These are phyloP conservation scores for Sthenelais limicola DNA, from an alignment of 2,888 invertebrate species.

Conservation along the genomic window DNA sequence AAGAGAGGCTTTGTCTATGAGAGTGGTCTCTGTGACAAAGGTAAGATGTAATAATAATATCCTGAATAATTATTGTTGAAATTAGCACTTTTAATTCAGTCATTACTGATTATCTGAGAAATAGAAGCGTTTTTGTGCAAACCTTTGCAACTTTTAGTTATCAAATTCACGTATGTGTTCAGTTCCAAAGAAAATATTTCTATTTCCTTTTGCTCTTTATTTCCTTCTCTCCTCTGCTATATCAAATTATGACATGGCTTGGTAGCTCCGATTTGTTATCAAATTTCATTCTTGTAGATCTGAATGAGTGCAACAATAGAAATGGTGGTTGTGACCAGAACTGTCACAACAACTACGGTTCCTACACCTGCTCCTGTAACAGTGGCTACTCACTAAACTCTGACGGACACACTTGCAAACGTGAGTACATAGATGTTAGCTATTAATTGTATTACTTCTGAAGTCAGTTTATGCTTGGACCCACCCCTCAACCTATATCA, in stretches of 20 bases:
- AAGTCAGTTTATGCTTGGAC: no score
- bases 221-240: no score
- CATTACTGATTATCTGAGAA: no score
- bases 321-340: conserved; percentile 34
- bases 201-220: no score
- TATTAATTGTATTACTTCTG: no score
- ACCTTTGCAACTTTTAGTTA: no score
- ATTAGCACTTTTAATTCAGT: no score
- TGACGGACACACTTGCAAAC: conserved; percentile 14
- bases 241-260: background rate
- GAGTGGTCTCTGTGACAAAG: background rate
- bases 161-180: background rate
- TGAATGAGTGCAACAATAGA: conserved; percentile 1
- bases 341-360: conserved; percentile 29
- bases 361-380: conserved; percentile 34
- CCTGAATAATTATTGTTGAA: no score
- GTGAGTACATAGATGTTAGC: conserved; percentile 5
- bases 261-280: background rate
- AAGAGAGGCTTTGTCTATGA: background rate
- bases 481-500: no score
- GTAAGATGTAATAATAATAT: no score
- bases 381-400: conserved; percentile 4
- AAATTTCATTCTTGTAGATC: conserved; percentile 10
- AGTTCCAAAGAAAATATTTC: no score
- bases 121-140: no score